phyloP scores from a whole-genome alignment of 2,113 vertebrate genomes.

The Coptodon rendalli region DNA sequence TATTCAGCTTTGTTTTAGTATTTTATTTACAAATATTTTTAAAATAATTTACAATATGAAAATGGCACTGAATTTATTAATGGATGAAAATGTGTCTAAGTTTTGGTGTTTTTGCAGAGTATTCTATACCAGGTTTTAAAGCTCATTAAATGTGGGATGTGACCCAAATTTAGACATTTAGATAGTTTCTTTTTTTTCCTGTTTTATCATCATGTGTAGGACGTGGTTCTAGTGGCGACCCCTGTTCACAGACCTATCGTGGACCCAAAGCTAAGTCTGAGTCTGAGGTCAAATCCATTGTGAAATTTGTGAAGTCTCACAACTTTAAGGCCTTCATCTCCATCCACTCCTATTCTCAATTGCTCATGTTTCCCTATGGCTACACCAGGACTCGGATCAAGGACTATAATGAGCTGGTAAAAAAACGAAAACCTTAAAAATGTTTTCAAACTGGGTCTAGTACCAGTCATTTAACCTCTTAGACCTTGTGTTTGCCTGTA shows the following conservation, averaged over 20 bases:
- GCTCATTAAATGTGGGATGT: not conserved
- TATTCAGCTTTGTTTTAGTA: not conserved
- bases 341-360: slow-evolving; percentile 94
- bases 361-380: slow-evolving; percentile 90
- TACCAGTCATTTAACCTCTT: not conserved
- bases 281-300: slow-evolving; percentile 85
- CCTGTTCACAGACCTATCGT: slow-evolving; percentile 80
- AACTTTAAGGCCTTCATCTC: slow-evolving; percentile 90
- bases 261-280: slow-evolving; percentile 83
- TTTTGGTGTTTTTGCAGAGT: not conserved
- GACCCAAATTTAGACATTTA: not conserved
- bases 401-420: slow-evolving; percentile 82
- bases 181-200: not conserved
- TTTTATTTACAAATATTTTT: not conserved
- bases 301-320: slow-evolving; percentile 80
- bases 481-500: not conserved
- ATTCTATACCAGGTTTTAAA: not conserved
- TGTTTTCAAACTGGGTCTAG: not conserved
- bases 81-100: not conserved
- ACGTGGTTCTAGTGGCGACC: slow-evolving; percentile 73
- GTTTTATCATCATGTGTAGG: slow-evolving; percentile 46
- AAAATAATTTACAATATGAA: not conserved
- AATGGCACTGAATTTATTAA: not conserved
- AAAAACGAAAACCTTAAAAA: not conserved
- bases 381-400: slow-evolving; percentile 61